Percentiles rank a stretch among this genome's conserved stretches.
phyloP scores from a whole-genome alignment of 2,797 vertebrate genomes.

The Enteromius argenteus region DNA sequence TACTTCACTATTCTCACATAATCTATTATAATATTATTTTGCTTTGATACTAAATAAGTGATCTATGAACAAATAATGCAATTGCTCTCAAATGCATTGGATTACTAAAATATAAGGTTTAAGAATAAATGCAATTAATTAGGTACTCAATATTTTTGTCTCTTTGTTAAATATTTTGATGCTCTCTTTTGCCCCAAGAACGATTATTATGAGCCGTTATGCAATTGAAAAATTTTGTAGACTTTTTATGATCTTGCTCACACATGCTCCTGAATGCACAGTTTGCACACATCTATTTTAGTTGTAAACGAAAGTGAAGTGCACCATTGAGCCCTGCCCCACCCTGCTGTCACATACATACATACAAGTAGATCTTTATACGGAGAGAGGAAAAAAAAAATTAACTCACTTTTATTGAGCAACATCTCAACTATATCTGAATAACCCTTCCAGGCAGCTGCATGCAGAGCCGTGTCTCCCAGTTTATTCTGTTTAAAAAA shows the following conservation, averaged over 20 bases:
- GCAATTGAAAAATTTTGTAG: not conserved
- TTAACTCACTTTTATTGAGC: conserved; percentile 70
- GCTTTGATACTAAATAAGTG: not conserved
- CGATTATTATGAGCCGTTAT: not conserved
- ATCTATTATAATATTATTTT: not conserved
- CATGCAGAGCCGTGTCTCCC: conserved; percentile 95
- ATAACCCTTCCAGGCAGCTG: conserved; percentile 98
- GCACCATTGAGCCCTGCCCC: not conserved
- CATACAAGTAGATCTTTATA: not conserved
- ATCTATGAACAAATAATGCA: not conserved
- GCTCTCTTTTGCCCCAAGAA: not conserved
- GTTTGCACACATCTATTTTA: not conserved
- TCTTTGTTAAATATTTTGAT: too few species aligned
- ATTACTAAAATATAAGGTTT: not conserved
- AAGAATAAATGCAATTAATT: not conserved
- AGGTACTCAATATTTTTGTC: not conserved
- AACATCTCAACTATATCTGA: conserved; percentile 96
- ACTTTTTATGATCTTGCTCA: not conserved
- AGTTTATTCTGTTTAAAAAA: conserved; percentile 88
- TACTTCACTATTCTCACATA: not conserved
- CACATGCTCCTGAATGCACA: not conserved
- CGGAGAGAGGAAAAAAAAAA: not conserved
- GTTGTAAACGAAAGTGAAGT: not conserved
- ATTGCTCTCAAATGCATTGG: not conserved
- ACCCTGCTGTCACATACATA: not conserved